Conservation (phyloP, 1,140 invertebrate genomes). For the Vollenhovia emeryi region DNA sequence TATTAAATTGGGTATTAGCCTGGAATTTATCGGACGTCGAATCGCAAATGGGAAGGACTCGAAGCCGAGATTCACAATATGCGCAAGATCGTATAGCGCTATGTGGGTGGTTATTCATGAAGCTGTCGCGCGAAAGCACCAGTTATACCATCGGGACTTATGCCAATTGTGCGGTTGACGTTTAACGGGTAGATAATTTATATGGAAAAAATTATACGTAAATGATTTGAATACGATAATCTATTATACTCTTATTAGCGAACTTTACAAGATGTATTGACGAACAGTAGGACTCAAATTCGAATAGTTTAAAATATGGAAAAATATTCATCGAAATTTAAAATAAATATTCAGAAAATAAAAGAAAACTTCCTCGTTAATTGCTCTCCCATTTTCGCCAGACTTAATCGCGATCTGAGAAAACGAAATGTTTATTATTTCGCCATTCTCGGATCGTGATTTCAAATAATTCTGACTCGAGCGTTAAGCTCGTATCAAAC, state of each 20-base stretch:
- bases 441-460: not conserved
- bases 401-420: not conserved
- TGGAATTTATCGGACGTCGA: conserved; percentile 22
- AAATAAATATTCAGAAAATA: not conserved
- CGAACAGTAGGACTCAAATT: no score
- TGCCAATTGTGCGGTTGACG: not conserved
- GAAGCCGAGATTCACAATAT: conserved; percentile 2
- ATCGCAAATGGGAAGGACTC: not conserved
- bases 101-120: conserved; percentile 30
- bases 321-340: not conserved
- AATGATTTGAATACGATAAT: not conserved
- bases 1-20: conserved; percentile 21
- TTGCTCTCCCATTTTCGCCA: not conserved
- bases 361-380: not conserved
- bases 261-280: not conserved
- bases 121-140: conserved; percentile 20
- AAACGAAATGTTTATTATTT: not conserved
- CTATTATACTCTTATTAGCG: not conserved
- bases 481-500: no score
- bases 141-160: not conserved
- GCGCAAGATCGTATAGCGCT: not conserved
- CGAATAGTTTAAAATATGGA: not conserved
- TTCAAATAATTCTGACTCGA: not conserved
- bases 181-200: not conserved
- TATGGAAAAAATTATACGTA: not conserved